Conservation (phyloP, 2,797 vertebrate genomes). For the Tachyglossus aculeatus region DNA sequence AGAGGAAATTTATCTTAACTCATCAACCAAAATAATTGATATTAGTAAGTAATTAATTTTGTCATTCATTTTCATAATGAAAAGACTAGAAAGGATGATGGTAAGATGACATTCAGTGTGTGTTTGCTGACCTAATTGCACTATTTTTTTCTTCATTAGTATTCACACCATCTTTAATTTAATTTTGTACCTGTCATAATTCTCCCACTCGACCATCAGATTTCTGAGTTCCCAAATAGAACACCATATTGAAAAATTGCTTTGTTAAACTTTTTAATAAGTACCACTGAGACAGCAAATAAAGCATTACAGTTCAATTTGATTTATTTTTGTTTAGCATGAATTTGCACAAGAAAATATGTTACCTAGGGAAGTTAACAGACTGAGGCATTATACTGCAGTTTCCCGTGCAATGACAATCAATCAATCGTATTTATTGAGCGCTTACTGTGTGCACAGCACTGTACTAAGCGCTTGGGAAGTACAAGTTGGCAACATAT, state of each 20-base stretch:
- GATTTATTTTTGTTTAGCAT: background rate
- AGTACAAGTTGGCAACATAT: slow-evolving; percentile 10
- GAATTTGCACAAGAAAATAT: slow-evolving; percentile 13
- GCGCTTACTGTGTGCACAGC: too few relatives aligned
- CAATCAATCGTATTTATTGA: too few relatives aligned
- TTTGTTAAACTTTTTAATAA: slow-evolving; percentile 11
- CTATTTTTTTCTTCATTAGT: background rate
- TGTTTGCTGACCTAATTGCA: slow-evolving; percentile 2
- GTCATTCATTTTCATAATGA: slow-evolving; percentile 1
- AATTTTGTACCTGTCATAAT: background rate
- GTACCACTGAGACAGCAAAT: slow-evolving; percentile 27
- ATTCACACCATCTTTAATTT: slow-evolving; percentile 13
- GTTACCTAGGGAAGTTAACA: slow-evolving; percentile 2
- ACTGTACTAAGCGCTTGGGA: background rate
- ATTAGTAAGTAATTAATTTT: background rate
- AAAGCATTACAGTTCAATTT: background rate
- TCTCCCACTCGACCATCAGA: background rate
- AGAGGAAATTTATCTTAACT: slow-evolving; percentile 15
- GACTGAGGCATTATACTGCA: background rate
- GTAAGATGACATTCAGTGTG: background rate
- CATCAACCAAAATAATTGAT: background rate
- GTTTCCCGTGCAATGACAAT: slow-evolving; percentile 19
- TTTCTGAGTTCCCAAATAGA: slow-evolving; percentile 20
- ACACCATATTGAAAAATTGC: slow-evolving; percentile 16
- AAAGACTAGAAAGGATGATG: slow-evolving; percentile 1